Evolutionary conservation across 2,113 vertebrate genomes (phyloP).

Genomic region (Scatophagus argus): DNA sequence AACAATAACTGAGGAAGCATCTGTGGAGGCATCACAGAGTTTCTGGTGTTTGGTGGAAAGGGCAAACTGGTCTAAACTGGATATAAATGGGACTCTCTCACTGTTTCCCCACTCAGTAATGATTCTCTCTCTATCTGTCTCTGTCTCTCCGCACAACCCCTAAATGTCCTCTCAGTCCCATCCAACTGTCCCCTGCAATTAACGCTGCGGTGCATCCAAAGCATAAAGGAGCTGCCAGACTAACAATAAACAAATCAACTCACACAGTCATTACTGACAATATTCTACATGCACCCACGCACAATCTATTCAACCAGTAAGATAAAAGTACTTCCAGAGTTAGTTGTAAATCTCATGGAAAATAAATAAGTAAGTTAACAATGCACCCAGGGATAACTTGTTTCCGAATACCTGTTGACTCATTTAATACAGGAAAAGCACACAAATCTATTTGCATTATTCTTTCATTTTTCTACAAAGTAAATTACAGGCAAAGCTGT

Average conservation of each 20-base stretch:
- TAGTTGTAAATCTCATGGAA: background rate
- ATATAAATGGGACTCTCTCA: conserved; percentile 41
- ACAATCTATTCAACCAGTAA: background rate
- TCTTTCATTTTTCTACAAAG: background rate
- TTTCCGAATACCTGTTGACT: background rate
- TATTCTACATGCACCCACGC: background rate
- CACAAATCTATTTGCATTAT: background rate
- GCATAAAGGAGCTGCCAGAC: conserved; percentile 50
- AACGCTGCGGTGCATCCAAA: conserved; percentile 51
- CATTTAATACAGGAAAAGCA: background rate
- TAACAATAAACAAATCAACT: conserved; percentile 58
- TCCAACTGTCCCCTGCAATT: conserved; percentile 64
- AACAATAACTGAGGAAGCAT: conserved; percentile 3
- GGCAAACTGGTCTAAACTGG: conserved; percentile 72
- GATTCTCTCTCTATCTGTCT: conserved; percentile 4
- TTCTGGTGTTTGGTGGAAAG: conserved; percentile 37
- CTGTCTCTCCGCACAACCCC: background rate
- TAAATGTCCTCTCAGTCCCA: conserved; percentile 56
- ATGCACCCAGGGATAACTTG: background rate
- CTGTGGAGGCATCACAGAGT: conserved; percentile 13
- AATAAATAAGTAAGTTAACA: background rate
- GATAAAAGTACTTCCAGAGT: background rate
- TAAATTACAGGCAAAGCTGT: background rate
- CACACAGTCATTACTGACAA: conserved; percentile 11
- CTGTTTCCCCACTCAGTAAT: conserved; percentile 1